Percentiles rank a stretch among this genome's conserved stretches.
phyloP scores from a whole-genome alignment of 2,113 vertebrate species.

The Henicopernis longicauda region DNA sequence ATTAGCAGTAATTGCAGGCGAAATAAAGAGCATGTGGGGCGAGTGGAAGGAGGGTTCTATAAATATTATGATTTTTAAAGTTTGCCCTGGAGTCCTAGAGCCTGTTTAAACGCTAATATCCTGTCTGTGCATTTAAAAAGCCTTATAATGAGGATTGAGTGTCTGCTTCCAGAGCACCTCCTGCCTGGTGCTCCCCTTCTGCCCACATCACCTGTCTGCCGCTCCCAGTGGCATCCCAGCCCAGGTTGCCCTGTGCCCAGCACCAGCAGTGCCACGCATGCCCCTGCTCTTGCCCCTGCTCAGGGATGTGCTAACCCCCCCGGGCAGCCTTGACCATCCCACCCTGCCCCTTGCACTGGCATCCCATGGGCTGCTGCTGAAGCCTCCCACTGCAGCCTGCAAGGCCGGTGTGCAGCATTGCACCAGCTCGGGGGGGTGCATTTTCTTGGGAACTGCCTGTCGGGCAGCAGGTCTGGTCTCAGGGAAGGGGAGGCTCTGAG shows the following conservation, averaged over 20 bases:
- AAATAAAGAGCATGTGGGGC: constrained; percentile 31
- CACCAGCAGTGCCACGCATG: not conserved
- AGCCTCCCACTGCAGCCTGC: not conserved
- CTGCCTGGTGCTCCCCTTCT: not conserved
- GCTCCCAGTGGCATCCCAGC: not conserved
- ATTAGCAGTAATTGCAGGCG: constrained; percentile 39
- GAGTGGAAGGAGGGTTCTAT: constrained; percentile 42
- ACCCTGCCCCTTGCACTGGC: not conserved
- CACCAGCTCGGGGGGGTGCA: fast-evolving
- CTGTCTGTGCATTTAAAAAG: constrained; percentile 56
- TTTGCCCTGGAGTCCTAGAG: constrained; percentile 58
- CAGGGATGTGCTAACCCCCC: not conserved
- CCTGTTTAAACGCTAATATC: constrained; percentile 47
- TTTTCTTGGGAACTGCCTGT: not conserved
- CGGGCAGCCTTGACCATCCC: fast-evolving
- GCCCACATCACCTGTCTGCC: not conserved
- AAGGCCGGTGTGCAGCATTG: fast-evolving
- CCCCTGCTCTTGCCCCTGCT: not conserved
- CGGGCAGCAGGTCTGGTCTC: not conserved
- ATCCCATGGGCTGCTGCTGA: not conserved
- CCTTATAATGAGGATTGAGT: constrained; percentile 23
- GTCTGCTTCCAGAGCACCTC: not conserved
- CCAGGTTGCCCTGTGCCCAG: not conserved
- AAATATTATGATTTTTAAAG: constrained; percentile 65
- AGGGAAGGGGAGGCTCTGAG: not conserved